Evolutionary conservation across 2,888 invertebrate genomes (phyloP), one percentile per base, ranked within the genome.

Genomic region (Drosophila pegasa): DNA sequence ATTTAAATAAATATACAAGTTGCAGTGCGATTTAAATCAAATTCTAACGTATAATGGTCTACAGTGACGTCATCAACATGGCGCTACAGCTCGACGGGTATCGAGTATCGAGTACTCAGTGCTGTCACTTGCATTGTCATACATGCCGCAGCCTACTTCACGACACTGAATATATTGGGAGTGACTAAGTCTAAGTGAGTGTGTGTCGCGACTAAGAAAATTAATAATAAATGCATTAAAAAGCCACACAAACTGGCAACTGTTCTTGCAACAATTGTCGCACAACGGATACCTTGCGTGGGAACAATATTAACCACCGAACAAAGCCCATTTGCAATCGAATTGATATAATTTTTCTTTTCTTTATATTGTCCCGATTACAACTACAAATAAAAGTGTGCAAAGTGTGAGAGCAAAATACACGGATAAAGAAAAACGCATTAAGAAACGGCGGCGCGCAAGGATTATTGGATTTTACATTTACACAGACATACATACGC

Each of bases 381-480:
- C 83, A 88, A 85, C 88, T 79, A 73, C 87, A 81, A 87, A 71
- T 69, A 75, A 72, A 73, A 88, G 87, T 87, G 89, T 73, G 67
- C 76, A 80, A 73, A 87, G 87, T 78, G 88, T 84, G 84, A 81
- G 79, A 81, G 76, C 68, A 72, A 76, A 80, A 78, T 71, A 80
- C 75, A 78, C 71, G 66, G 71, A 64, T 61, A 73, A 78, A 63
- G 59, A 74, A 59, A 71, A 57, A 58, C 70, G 78, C 62, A 75
- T 64, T 63, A 65, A 79, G 54, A 66, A 87, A 82, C 88, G 70
- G 83, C 88, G 86, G 83, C 69, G 72, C 70, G 80, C 64, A 83
- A 86, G 88, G 87, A 82, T 87, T 83, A 83, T 83, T 83, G 83
- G 83, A 88, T 88, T 88, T 86, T 80, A 83, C 67, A 67, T 27